Conservation (phyloP, 1,140 invertebrate genomes). For the Polypedilum vanderplanki region DNA sequence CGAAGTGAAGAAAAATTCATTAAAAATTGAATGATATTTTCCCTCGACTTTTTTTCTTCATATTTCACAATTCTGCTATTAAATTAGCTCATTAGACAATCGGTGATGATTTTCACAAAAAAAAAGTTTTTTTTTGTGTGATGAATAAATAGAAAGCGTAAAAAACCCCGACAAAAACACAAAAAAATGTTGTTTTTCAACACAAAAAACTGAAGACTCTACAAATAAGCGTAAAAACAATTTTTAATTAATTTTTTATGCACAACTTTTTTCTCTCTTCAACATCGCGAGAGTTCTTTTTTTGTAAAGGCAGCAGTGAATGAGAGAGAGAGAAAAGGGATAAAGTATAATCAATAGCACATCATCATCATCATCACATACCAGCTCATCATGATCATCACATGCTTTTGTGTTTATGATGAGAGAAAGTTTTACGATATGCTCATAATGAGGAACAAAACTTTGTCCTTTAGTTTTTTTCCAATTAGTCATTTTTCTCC, state of each 20-base stretch:
- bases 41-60: too few species aligned
- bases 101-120: neutral
- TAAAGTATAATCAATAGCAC: neutral
- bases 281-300: neutral
- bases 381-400: neutral
- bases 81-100: constrained; percentile 28
- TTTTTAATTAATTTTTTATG: constrained; percentile 4
- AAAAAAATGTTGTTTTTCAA: neutral
- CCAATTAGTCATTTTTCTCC: constrained; percentile 14
- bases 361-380: neutral
- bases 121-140: neutral
- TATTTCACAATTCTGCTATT: neutral
- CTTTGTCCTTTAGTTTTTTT: constrained; percentile 4
- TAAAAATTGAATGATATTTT: constrained; percentile 21
- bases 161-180: too few species aligned
- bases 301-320: too few species aligned
- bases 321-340: neutral
- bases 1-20: neutral
- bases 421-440: constrained; percentile 10
- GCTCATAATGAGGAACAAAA: constrained; percentile 14
- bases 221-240: neutral
- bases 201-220: neutral
- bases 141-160: too few species aligned
- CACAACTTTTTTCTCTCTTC: neutral
- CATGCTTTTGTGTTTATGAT: neutral